phyloP scores from a whole-genome alignment of 2,113 vertebrate species.

The Oncorhynchus gorbuscha region DNA sequence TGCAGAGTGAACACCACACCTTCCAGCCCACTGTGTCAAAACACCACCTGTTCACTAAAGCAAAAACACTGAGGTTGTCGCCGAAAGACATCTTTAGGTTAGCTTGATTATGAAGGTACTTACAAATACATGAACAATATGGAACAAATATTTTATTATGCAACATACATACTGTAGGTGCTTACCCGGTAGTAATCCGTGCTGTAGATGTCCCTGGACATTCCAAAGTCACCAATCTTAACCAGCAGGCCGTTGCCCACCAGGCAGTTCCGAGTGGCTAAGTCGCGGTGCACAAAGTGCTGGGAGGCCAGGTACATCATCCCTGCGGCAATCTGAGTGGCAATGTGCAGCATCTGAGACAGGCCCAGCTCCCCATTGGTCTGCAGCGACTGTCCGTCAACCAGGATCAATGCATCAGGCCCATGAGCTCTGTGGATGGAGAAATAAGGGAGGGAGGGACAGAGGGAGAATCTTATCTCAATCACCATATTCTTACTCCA shows the following conservation, averaged over 20 bases:
- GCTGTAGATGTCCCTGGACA: conserved; percentile 98
- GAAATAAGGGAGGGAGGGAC: background rate
- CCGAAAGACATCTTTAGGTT: too few species aligned
- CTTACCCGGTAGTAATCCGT: conserved; percentile 99
- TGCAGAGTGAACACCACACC: too few species aligned
- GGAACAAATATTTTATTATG: too few species aligned
- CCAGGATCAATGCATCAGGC: conserved; percentile 95
- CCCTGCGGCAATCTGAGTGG: conserved; percentile 92
- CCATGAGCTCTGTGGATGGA: conserved; percentile 86
- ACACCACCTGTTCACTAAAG: too few species aligned
- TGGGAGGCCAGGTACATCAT: conserved; percentile 97
- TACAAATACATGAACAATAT: too few species aligned
- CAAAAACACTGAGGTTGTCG: too few species aligned
- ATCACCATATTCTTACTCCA: background rate
- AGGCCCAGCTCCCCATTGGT: conserved; percentile 90
- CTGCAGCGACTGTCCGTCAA: conserved; percentile 92
- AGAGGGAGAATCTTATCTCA: background rate
- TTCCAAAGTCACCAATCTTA: conserved; percentile 98
- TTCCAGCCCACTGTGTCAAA: too few species aligned
- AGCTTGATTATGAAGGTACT: too few species aligned
- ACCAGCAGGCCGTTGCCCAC: conserved; percentile 93
- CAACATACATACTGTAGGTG: too few species aligned
- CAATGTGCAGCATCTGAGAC: conserved; percentile 97
- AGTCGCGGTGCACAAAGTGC: conserved; percentile 96
- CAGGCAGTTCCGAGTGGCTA: conserved; percentile 96